Evolutionary conservation across 2,888 invertebrate genomes (phyloP), one percentile per base, ranked within the genome.

Genomic region (Agriopis marginaria): DNA sequence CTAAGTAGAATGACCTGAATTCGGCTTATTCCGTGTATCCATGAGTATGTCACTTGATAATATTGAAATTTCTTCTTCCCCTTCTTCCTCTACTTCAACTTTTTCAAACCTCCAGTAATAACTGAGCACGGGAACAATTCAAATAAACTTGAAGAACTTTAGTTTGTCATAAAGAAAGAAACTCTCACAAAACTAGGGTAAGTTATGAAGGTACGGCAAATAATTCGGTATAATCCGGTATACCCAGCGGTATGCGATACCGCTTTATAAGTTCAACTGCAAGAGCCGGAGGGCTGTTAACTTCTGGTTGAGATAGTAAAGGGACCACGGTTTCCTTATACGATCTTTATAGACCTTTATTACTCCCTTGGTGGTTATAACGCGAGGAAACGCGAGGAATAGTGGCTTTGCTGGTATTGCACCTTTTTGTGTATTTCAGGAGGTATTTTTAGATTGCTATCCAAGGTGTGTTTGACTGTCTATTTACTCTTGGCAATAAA

Each of bases 301-400:
- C 68, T 69, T 61, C 68, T 64, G 63, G 68, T 61, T 60, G 47
- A 69, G 69, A 66, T 66, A 70, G 70, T 66, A 70, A 70, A 70
- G 62, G 61, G 66, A 66, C 51, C 62, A 39, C 53, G 59, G 62
- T 51, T 70, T 66, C 70, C 66, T 70, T 66, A 66, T 54, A 62
- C 58, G 70, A 66, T 58, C 65, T 63, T 65, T 69, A 69, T 69
- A 66, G 61, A 42, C 51, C 56, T 62, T 58, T 70, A 70, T 66
- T 66, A 40, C 63, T 70, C 70, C 66, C 70, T 10, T 63, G 70
- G 62, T 63, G 58, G 62, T 54, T 66, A 49, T 66, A 65, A 69
- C 55, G 54, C 42, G 54, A 32, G 56, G 59, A 51, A 65, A 69
- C 55, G 54, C 42, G 54, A 32, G 56, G 54, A 51, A 44, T 61